These are phyloP conservation scores for Trochalopteron elliotii DNA, from an alignment of 2,113 vertebrate genomes.

Conservation along the genomic window DNA sequence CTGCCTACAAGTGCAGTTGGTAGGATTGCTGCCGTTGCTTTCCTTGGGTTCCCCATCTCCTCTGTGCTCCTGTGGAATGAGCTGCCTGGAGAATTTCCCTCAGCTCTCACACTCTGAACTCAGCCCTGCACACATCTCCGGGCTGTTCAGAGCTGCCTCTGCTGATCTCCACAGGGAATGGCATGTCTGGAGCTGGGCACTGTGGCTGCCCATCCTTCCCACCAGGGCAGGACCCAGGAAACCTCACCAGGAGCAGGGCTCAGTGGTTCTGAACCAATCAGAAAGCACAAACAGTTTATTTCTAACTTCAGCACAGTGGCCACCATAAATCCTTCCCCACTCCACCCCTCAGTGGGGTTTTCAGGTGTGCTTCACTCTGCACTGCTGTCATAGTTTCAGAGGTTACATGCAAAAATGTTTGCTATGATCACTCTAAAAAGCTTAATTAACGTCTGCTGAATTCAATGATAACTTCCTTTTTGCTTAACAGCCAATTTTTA, in stretches of 20 bases:
- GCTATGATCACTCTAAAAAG: neutral
- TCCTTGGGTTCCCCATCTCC: neutral
- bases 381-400: neutral
- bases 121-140: neutral
- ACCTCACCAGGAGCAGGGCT: neutral
- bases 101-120: neutral
- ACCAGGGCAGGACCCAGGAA: neutral
- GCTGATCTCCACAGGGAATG: neutral
- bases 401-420: neutral
- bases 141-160: neutral
- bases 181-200: neutral
- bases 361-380: neutral
- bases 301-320: neutral
- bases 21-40: neutral
- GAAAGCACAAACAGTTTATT: neutral
- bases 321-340: neutral
- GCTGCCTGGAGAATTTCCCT: too few species aligned
- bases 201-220: neutral
- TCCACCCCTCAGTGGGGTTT: neutral
- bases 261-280: neutral
- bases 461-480: neutral
- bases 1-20: neutral
- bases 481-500: neutral
- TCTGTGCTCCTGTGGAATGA: neutral
- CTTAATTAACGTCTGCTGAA: neutral